Base-by-base conservation (phyloP, 2,797 vertebrate genomes). In the Sebastes taczanowskii region DNA sequence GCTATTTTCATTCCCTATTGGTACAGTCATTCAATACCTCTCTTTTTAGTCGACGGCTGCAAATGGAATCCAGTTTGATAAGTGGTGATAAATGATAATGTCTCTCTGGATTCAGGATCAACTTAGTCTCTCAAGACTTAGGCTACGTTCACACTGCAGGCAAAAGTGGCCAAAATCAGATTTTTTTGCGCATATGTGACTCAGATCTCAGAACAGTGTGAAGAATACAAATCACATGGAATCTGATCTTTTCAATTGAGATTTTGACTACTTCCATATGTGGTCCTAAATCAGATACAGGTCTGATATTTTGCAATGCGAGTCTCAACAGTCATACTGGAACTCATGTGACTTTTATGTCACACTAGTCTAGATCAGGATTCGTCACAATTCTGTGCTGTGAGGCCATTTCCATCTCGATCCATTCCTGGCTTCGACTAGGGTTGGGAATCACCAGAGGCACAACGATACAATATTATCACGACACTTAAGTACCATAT, bases 1-100 rank as follows among this genome's bases (percentile, higher is more conserved):
- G 83, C 87, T 89, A 85, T 91, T 91, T 94, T 86, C 79, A 80
- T 74, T 92, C 80, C 74, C 71, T 70, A 9, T 46, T 80, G 88
- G 79, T 84, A 76, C 74, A 82, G 82, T 85, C 81, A 84, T 86
- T 88, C 79, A 92, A 88, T 82, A 78, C 81, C 27, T 82, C 74
- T 84, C 64, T 82, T 80, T 83, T 84, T 53, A 84, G 82, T 86
- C 72, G 49, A 78, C 2, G 30, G 70, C 90, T 78, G 77, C 80
- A 87, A 91, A 89, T 88, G 66, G 71, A 84, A 86, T 83, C 81
- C 83, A 78, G 72, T 66, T 63, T 80, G 85, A 86, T 79, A 70
- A 85, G 86, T 86, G 65, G 38, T 32, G 79, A 88, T 86, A 71
- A 72, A 84, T 78, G 67, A 81, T 82, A 52, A 70, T 73, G 78